Evolutionary conservation across 1,140 invertebrate genomes (phyloP).

Genomic region (Caenorhabditis inopinata): DNA sequence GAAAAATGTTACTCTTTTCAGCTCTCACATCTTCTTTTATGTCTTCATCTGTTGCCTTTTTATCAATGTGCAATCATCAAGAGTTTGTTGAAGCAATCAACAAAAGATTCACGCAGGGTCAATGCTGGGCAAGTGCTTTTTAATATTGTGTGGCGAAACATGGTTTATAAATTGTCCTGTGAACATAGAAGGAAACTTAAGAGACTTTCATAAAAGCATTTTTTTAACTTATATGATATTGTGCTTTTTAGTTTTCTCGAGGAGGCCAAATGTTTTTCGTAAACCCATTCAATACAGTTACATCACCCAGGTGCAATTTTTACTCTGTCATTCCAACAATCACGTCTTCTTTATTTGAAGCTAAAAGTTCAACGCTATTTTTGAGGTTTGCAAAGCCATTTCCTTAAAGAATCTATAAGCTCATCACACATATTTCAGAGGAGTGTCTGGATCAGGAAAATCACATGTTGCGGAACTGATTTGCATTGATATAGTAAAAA

Average conservation of each 20-base stretch:
- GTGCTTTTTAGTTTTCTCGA: conserved; percentile 23
- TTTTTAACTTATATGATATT: too few species aligned
- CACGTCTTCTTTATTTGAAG: neutral
- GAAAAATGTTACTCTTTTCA: neutral
- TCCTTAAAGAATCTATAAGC: too few species aligned
- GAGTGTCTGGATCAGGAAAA: conserved; percentile 38
- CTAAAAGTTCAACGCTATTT: neutral
- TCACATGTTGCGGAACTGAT: conserved; percentile 33
- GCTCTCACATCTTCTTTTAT: conserved; percentile 3
- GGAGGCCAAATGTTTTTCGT: conserved; percentile 31
- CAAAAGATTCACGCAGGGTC: conserved; percentile 21
- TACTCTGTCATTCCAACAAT: conserved; percentile 31
- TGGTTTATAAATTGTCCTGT: too few species aligned
- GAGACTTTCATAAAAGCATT: too few species aligned
- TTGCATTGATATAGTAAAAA: conserved; percentile 22
- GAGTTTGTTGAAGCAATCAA: conserved; percentile 25
- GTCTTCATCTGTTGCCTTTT: conserved; percentile 15
- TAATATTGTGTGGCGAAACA: too few species aligned
- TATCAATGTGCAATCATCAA: conserved; percentile 29
- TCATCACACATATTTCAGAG: conserved; percentile 23
- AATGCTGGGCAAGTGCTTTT: conserved; percentile 34
- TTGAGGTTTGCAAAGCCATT: conserved; percentile 15
- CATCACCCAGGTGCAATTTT: neutral
- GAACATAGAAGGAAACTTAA: too few species aligned
- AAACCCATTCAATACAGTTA: conserved; percentile 33